Conservation (phyloP, 2,888 invertebrate genomes). For the Lasioglossum figueresi region DNA sequence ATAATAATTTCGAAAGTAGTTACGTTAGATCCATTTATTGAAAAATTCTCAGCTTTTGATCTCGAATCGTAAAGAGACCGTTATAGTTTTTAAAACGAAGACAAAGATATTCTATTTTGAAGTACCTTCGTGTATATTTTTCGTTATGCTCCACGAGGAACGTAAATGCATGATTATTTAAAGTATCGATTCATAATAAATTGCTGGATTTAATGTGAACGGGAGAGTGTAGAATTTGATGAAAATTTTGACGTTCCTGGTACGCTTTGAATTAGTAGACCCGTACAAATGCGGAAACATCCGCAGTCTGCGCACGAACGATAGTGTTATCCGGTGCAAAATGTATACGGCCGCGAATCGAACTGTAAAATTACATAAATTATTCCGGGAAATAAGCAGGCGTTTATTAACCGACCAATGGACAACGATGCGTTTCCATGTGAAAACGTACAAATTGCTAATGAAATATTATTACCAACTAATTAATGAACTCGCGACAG, state of each 20-base stretch:
- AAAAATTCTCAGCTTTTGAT: not conserved
- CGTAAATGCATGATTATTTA: not conserved
- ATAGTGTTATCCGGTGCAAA: not conserved
- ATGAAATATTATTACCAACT: slow-evolving; percentile 5
- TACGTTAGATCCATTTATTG: not conserved
- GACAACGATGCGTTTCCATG: not conserved
- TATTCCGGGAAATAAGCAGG: not conserved
- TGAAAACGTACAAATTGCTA: not conserved
- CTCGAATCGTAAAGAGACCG: not conserved
- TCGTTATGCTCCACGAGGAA: not conserved
- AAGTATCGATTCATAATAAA: not conserved
- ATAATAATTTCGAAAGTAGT: not conserved
- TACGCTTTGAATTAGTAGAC: not conserved
- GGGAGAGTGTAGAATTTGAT: not conserved
- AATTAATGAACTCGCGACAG: slow-evolving; percentile 6
- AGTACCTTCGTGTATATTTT: not conserved
- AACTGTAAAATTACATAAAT: not conserved
- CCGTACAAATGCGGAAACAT: not conserved
- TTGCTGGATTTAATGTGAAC: not conserved
- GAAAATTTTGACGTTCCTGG: not conserved
- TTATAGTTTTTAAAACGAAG: not conserved
- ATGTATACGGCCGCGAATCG: not conserved
- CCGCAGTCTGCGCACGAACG: not conserved
- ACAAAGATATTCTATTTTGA: not conserved
- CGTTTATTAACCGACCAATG: not conserved